Evolutionary conservation across 2,797 vertebrate genomes (phyloP).

Genomic region (Pseudochromis fuscus): DNA sequence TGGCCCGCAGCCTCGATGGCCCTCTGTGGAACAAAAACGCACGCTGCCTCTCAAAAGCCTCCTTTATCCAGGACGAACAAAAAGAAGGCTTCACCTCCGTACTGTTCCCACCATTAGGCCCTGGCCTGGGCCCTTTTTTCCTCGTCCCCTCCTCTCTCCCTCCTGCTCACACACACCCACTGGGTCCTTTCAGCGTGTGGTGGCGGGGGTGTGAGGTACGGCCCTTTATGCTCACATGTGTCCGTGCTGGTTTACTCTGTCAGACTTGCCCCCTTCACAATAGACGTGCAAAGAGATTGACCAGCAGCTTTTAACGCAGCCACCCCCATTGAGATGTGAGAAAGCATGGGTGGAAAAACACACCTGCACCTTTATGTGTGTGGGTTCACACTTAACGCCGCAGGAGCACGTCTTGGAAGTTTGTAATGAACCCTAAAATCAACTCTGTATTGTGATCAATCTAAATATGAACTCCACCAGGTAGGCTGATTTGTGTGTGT

Average conservation of each 20-base stretch:
- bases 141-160: constrained; percentile 40
- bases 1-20: constrained; percentile 79
- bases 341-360: constrained; percentile 65
- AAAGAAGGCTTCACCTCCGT: constrained; percentile 80
- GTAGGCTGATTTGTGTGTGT: background rate
- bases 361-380: constrained; percentile 78
- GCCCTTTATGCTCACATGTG: constrained; percentile 80
- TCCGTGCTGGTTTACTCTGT: constrained; percentile 76
- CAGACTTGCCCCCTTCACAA: constrained; percentile 70
- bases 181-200: constrained; percentile 64
- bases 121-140: constrained; percentile 61
- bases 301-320: constrained; percentile 76
- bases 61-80: constrained; percentile 81
- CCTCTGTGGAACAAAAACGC: constrained; percentile 80
- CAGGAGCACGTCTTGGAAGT: constrained; percentile 26
- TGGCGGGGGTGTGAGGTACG: constrained; percentile 68
- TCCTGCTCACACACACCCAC: constrained; percentile 55
- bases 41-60: constrained; percentile 79
- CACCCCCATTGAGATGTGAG: constrained; percentile 70
- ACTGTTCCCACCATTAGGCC: constrained; percentile 82
- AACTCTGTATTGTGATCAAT: background rate
- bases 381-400: constrained; percentile 36
- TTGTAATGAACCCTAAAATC: constrained; percentile 37
- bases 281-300: constrained; percentile 77
- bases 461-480: constrained; percentile 20